Base-by-base conservation (phyloP, 2,797 vertebrate genomes). In the Erethizon dorsatum region DNA sequence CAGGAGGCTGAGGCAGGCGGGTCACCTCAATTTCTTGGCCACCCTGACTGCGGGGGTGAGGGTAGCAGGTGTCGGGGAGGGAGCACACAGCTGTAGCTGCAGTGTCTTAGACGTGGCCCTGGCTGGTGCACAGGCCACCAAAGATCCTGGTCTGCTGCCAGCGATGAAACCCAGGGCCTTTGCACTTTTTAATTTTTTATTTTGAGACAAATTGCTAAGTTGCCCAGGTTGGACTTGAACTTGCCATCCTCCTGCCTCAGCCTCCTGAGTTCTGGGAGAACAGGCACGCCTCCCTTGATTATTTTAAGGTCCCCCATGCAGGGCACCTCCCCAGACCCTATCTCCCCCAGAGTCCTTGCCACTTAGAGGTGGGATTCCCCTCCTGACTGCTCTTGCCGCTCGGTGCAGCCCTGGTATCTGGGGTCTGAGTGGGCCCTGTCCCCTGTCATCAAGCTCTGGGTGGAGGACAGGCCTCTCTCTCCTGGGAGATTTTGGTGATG, bases 311-410 rank as follows among this genome's bases (percentile, higher is more conserved):
- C 41, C 11, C 71, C 8, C 17, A 17, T 18, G 20, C 37, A 75
- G 12, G 6, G 18, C 24, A 1, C 12, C 71, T 14, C 22, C 41
- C 18, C n/a, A 7, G 18, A 6, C 37, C 37, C 10, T 0, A 7
- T 18, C 37, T 45, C 1, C 37, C 41, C 41, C 37, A 5, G 11
- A 5, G 11, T 45, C 71, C 10, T 26, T 3, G 4, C 71, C 41
- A 13, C 41, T 67, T n/a, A 2, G n/a, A 37, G n/a, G n/a, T 37
- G 33, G 17, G 15, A 8, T 24, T 31, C 10, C 28, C 26, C 7
- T 13, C 31, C 9, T 37, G n/a, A 37, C 41, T 45, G 37, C 41
- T 45, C 26, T 52, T 8, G 45, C 18, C 0, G 73, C 13, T 78
- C 75, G 0, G 6, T 17, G 47, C 6, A 18, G 47, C 75, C 69